Conservation (phyloP, 2,888 invertebrate species). For the Volucella inanis region DNA sequence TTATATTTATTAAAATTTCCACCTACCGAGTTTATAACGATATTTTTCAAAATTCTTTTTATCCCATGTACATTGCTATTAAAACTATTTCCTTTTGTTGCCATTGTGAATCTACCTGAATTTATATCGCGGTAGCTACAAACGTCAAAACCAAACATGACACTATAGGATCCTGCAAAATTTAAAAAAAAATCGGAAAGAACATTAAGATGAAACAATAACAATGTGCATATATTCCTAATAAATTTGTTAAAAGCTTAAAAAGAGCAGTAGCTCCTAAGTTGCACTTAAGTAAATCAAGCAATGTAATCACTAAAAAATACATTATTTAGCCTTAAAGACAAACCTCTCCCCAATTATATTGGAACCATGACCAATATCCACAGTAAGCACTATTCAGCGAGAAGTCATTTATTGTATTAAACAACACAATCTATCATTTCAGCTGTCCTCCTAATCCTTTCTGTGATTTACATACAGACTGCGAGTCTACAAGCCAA, state of each 20-base stretch:
- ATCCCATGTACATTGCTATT: conserved; percentile 20
- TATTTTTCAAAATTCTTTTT: background rate
- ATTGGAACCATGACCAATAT: conserved; percentile 49
- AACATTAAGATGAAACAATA: background rate
- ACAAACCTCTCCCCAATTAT: background rate
- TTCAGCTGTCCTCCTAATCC: conserved; percentile 52
- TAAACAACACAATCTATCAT: background rate
- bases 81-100: background rate
- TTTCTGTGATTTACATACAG: conserved; percentile 50
- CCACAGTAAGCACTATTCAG: conserved; percentile 25
- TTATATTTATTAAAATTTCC: background rate
- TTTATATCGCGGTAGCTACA: background rate
- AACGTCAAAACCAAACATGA: conserved; percentile 18
- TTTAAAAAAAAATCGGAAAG: background rate
- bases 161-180: conserved; percentile 31
- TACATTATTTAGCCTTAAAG: background rate
- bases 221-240: background rate
- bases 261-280: background rate
- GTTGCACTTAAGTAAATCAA: background rate
- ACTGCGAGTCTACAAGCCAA: conserved; percentile 52
- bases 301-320: background rate
- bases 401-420: background rate
- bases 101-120: background rate
- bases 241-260: background rate
- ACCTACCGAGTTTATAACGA: background rate